Base-by-base conservation (phyloP, 2,797 vertebrate genomes). In the Scolopax bukidnonensis region DNA sequence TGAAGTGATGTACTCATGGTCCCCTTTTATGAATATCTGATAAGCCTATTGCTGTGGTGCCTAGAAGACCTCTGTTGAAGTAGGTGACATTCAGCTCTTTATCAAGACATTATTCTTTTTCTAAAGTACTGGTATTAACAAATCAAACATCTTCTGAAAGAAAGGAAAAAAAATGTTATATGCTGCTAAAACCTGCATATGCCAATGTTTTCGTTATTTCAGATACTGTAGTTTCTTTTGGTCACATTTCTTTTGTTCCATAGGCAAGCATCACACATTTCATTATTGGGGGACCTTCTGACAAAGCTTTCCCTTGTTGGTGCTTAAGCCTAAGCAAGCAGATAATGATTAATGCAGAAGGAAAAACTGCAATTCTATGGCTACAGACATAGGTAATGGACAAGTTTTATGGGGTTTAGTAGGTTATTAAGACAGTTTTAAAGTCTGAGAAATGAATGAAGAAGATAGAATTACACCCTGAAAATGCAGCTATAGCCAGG, bases 341-440 rank as follows among this genome's bases (percentile, higher is more conserved):
- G 28, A 43, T 65, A 24, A 48, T 30, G 21, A 57, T n/a, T 79
- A 84, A 69, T 9, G 40, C 27, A 61, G 63, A 69, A 65, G 11
- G 20, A 76, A 89, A 84, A 70, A 5, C 33, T 92, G 57, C 13
- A 93, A 17, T 84, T 84, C 50, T 74, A 5, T 28, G 36, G 19
- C 45, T 70, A 24, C 28, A 90, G 32, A 79, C 3, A 56, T 2
- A 92, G 36, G 16, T 30, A 85, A 64, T 13, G 27, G 12, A 33
- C 8, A 53, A 16, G 10, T 74, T 87, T 90, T 64, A 64, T 36
- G 51, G 10, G 5, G 16, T 84, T 78, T 78, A 78, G 59, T 48
- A 76, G 40, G 47, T 90, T 81, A 81, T 64, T 92, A 89, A 88
- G 38, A 40, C n/a, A 80, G 70, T 81, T 94, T 79, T 51, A 73